Conservation (phyloP, 2,113 vertebrate genomes). For the Rhabdornis inornatus region DNA sequence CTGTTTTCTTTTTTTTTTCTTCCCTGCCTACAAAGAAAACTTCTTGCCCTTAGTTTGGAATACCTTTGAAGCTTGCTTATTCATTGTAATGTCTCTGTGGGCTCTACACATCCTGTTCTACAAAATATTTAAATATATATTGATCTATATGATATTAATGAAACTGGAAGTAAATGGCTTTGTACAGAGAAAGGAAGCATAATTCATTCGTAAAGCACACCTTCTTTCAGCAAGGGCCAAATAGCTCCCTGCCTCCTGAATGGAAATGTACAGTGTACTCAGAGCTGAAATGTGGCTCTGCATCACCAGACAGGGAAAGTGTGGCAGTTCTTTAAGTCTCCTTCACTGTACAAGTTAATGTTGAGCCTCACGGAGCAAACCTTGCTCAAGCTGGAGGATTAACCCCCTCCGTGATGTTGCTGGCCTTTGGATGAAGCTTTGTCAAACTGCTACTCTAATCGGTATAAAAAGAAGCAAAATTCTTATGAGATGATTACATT, state of each 20-base stretch:
- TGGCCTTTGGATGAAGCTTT: not conserved
- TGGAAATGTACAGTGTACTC: rapidly evolving
- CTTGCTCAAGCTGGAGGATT: rapidly evolving
- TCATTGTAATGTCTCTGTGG: not conserved
- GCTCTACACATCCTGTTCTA: not conserved
- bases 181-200: not conserved
- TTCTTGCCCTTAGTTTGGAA: not conserved
- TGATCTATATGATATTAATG: not conserved
- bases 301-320: not conserved
- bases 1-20: not conserved
- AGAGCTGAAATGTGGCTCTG: not conserved
- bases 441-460: not conserved
- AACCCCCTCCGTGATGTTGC: not conserved
- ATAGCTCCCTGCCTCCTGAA: not conserved
- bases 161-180: not conserved
- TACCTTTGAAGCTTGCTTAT: not conserved
- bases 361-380: rapidly evolving
- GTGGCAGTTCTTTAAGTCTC: not conserved
- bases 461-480: not conserved
- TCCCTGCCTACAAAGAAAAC: not conserved
- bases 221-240: not conserved
- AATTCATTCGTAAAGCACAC: not conserved
- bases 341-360: not conserved
- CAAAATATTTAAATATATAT: not conserved
- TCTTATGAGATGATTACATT: not conserved